Base-by-base conservation (phyloP, 1,140 invertebrate species). In the Drosophila trapezifrons region DNA sequence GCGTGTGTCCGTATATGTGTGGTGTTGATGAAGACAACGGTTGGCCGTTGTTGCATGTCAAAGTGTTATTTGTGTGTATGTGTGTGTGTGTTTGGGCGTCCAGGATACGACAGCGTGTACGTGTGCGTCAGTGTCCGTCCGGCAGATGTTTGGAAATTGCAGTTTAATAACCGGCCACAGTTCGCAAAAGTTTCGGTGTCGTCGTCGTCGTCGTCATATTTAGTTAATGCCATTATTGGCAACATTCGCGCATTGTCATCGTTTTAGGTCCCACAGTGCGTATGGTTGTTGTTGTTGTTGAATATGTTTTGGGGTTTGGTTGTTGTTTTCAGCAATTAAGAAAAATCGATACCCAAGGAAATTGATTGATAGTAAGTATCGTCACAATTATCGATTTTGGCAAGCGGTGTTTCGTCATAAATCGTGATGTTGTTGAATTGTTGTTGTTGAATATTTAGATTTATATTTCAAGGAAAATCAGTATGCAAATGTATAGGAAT, bases 101-200 rank as follows among this genome's bases (percentile, higher is more conserved):
- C 38, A 10, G 74, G 62, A 62, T 57, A 57, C 29, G 32, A 57
- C 17, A 32, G 32, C 51, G 8, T 59, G 37, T 32, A 29, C 35
- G 62, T 29, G 51, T 65, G 64, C 35, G 27, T 49, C 51, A 54
- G 37, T 42, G 45, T 22, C 57, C 32, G 25, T 17, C 18, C 74
- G 63, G 57, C 78, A 80, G 64, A 80, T 80, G 78, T 81, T 81
- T 80, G 58, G 71, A 83, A 78, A 80, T 84, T 84, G 80, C 73
- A 80, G 51, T 80, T 84, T 77, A 71, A 80, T 83, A 62, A 75
- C 64, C 52, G 42, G 40, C 58, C 37, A 65, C 37, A 52, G 29
- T 54, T 54, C 8, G 51, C 42, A 59, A 56, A 76, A 72, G 67
- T 76, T 78, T 69, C 20, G 38, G 8, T 43, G 65, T 62, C 47